Percentiles rank a stretch among this genome's conserved stretches.
Conservation (phyloP, 2,888 invertebrate species). For the Archips crataeganus region DNA sequence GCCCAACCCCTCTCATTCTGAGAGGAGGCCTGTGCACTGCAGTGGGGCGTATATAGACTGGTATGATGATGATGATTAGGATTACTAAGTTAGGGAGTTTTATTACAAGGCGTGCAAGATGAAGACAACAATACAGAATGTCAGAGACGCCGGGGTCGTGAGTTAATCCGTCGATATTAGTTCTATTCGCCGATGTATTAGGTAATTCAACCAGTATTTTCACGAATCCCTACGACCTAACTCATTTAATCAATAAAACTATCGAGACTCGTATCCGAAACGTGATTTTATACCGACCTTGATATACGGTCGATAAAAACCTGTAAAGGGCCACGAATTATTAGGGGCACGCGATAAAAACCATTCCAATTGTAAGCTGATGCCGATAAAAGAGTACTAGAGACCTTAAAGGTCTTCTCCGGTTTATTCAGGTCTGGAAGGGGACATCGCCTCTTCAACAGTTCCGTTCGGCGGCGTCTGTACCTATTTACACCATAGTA, state of each 20-base stretch:
- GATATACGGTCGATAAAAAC: slow-evolving; percentile 11
- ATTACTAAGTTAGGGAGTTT: no score
- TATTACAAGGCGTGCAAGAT: no score
- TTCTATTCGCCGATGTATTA: background rate
- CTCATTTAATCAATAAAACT: slow-evolving; percentile 11
- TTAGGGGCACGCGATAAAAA: slow-evolving; percentile 12
- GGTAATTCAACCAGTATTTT: background rate
- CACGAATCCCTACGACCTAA: background rate
- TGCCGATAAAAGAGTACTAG: slow-evolving; percentile 1
- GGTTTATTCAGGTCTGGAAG: background rate
- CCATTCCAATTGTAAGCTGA: background rate
- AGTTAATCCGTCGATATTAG: no score
- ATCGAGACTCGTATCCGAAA: background rate
- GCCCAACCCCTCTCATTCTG: no score
- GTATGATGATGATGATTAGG: no score
- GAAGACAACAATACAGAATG: no score
- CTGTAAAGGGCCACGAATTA: slow-evolving; percentile 15
- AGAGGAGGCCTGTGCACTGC: no score
- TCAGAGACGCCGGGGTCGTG: no score
- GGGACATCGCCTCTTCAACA: background rate
- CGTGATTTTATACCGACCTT: slow-evolving; percentile 13
- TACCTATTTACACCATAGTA: no score
- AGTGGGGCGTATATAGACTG: no score
- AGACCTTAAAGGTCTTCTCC: background rate
- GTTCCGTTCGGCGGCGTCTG: no score